A percentile compares a stretch with the other conserved stretches of the same genome.
Evolutionary conservation across 37 sponge, comb jelly and placozoan genomes (phyloP).

Genomic region (Ianthella basta): DNA sequence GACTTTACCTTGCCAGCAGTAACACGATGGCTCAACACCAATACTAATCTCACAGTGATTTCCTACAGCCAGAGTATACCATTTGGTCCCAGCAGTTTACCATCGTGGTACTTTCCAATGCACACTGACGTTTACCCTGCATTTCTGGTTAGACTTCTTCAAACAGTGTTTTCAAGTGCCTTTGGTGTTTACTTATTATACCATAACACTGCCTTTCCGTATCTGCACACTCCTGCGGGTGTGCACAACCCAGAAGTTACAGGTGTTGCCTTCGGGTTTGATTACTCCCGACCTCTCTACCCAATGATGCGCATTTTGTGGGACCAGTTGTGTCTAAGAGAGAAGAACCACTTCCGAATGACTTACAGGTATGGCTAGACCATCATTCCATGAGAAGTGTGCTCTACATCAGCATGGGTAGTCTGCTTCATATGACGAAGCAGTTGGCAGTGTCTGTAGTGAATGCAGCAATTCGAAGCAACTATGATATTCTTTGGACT

Average conservation of each 20-base stretch:
- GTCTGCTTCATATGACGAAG: neutral
- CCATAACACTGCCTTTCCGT: neutral
- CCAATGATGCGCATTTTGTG: slow-evolving; percentile 27
- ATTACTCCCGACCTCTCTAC: slow-evolving; percentile 6
- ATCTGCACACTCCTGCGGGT: neutral
- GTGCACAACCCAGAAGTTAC: neutral
- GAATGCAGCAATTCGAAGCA: neutral
- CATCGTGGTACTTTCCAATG: slow-evolving; percentile 5
- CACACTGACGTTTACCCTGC: too few relatives aligned
- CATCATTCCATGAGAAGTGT: slow-evolving; percentile 5
- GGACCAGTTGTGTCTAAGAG: slow-evolving; percentile 12
- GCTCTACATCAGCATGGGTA: slow-evolving; percentile 46
- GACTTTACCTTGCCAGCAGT: neutral
- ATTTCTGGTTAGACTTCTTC: neutral
- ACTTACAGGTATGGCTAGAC: slow-evolving; percentile 27
- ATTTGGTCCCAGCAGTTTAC: neutral
- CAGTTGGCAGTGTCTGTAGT: neutral
- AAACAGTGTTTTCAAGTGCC: neutral
- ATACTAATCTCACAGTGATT: neutral
- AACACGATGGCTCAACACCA: neutral
- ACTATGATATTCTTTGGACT: slow-evolving; percentile 36
- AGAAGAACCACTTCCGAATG: neutral
- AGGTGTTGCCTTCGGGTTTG: slow-evolving; percentile 23
- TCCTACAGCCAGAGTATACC: neutral
- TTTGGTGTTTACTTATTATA: neutral